Base-by-base conservation (phyloP, 2,113 vertebrate genomes). In the Vanacampus margaritifer region DNA sequence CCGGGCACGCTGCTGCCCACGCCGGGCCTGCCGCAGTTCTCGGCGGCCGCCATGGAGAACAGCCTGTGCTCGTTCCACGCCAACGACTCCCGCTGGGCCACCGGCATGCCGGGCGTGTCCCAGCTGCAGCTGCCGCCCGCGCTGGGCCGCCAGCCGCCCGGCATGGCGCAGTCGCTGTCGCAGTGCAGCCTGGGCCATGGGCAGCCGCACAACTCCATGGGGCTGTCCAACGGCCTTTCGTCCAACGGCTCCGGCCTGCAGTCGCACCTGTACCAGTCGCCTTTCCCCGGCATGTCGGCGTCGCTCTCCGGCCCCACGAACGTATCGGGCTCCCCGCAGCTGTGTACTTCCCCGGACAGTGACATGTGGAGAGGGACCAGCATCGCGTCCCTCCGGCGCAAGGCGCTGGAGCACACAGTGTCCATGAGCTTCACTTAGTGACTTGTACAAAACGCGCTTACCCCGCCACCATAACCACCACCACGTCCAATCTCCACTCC, bases 351-450 rank as follows among this genome's bases (percentile, higher is more conserved):
- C 78, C 95, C 96, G 93, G 96, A 98, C 90, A 98, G 93, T 94
- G 96, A 98, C 89, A 94, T 98, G 93, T 98, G 97, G 97, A 94
- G 97, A 93, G 97, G 97, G 89, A 96, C 95, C 74, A 98, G 97
- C 94, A 98, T 98, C 89, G 95, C 96, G 66, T 96, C 96, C 71
- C 92, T 98, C 79, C 94, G 95, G 90, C 95, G 96, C 86, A 98
- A 98, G 92, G 96, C 96, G 73, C 93, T 98, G 78, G 96, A 98
- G 95, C 96, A 98, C 95, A 98, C 96, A 93, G 95, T 98, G 79
- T 98, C 96, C 88, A 98, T 98, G 96, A 98, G 95, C 89, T 98
- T 98, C 92, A 97, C 96, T 83, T 98, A 98, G 93, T 93, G 87
- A 89, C 82, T 80, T 75, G 71, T 81, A 61, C 64, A 74, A 63